phyloP scores from a whole-genome alignment of 2,797 vertebrate genomes.

The Enteromius paludinosus region DNA sequence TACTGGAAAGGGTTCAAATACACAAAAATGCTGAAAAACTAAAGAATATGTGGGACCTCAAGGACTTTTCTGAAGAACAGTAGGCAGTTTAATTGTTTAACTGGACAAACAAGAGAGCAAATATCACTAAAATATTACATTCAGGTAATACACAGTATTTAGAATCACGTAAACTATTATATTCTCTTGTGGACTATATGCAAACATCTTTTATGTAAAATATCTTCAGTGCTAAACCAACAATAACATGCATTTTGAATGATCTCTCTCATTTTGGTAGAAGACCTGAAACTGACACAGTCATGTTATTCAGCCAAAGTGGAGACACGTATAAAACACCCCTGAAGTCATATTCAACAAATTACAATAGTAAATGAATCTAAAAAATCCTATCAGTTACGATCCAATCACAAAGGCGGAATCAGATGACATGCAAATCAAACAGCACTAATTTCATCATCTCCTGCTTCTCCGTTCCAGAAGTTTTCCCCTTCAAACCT shows the following conservation, averaged over 20 bases:
- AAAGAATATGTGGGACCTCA: no score
- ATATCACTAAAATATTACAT: not conserved
- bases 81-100: no score
- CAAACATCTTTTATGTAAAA: not conserved
- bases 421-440: slow-evolving; percentile 36
- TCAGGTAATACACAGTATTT: no score
- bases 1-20: no score
- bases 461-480: slow-evolving; percentile 30
- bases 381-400: not conserved
- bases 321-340: not conserved
- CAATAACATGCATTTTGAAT: not conserved
- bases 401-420: slow-evolving; percentile 22
- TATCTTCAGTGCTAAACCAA: not conserved
- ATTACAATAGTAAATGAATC: not conserved
- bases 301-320: not conserved
- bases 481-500: slow-evolving; percentile 31
- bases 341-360: slow-evolving; percentile 6
- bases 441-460: slow-evolving; percentile 41
- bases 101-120: not conserved
- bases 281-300: not conserved
- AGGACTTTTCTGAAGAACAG: no score
- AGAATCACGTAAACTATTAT: no score
- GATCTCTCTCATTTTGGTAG: not conserved
- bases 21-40: no score
- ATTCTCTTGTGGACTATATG: no score